phyloP scores from a whole-genome alignment of 1,140 invertebrate species.

The Papilio helenus region DNA sequence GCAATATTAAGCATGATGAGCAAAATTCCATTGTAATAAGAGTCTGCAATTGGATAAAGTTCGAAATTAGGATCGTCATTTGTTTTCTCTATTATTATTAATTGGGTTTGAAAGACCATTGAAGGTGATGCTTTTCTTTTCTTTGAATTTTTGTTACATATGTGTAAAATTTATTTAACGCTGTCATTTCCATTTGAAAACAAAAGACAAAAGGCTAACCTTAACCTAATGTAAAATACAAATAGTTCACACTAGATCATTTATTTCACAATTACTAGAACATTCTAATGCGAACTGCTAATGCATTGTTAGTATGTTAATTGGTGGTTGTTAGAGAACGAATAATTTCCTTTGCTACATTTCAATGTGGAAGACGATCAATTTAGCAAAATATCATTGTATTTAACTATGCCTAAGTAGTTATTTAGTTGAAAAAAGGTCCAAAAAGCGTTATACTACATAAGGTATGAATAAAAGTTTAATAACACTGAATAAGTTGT shows the following conservation, averaged over 20 bases:
- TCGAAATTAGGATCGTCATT: background rate
- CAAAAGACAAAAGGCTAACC: slow-evolving; percentile 2
- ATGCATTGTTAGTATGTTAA: slow-evolving; percentile 14
- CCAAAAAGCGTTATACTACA: too few relatives aligned
- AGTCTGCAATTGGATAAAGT: background rate
- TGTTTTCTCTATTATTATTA: background rate
- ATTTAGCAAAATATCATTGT: background rate
- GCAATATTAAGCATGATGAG: background rate
- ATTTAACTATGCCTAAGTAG: background rate
- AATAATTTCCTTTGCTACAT: background rate
- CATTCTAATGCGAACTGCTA: background rate
- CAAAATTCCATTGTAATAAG: background rate
- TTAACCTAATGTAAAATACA: slow-evolving; percentile 26
- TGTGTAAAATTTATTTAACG: background rate
- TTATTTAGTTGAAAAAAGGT: background rate
- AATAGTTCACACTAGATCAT: slow-evolving; percentile 16
- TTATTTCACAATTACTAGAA: slow-evolving; percentile 15
- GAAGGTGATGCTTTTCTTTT: too few relatives aligned
- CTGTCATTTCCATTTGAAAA: background rate
- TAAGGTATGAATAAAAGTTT: too few relatives aligned
- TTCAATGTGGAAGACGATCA: background rate
- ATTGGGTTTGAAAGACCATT: too few relatives aligned
- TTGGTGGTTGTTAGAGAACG: background rate
- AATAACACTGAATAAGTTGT: background rate
- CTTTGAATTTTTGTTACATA: background rate